Evolutionary conservation across 2,113 vertebrate species (phyloP).

Genomic region (Etheostoma cragini): DNA sequence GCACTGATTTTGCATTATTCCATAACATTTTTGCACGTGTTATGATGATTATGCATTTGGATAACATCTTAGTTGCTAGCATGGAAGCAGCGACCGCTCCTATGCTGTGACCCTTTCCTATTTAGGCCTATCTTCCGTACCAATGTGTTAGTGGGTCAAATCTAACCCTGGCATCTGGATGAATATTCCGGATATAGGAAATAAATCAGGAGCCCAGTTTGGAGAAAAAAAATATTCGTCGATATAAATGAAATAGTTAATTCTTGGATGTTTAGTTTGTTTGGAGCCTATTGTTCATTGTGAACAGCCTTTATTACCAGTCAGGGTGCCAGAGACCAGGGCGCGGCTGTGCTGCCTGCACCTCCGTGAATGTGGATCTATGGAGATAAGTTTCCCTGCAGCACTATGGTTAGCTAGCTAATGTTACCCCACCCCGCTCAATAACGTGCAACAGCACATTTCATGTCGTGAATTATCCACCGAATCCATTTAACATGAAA

Average conservation of each 20-base stretch:
- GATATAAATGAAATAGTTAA: not conserved
- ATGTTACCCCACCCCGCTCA: slow-evolving; percentile 64
- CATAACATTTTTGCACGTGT: slow-evolving; percentile 36
- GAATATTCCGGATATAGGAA: not conserved
- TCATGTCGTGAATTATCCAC: not conserved
- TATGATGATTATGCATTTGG: slow-evolving; percentile 7
- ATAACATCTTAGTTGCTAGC: not conserved
- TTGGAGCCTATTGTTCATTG: slow-evolving; percentile 23
- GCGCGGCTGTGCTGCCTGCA: slow-evolving; percentile 72
- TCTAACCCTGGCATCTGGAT: slow-evolving; percentile 24
- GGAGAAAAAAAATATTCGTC: not conserved
- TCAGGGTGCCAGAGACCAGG: slow-evolving; percentile 66
- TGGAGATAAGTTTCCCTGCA: slow-evolving; percentile 73
- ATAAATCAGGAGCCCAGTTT: not conserved
- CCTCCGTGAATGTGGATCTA: slow-evolving; percentile 61
- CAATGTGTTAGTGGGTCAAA: slow-evolving; percentile 47
- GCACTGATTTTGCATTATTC: not conserved
- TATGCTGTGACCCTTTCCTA: not conserved
- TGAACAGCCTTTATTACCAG: not conserved
- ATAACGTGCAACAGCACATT: slow-evolving; percentile 36
- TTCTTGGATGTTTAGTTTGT: not conserved
- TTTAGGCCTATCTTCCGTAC: slow-evolving; percentile 8
- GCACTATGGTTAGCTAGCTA: slow-evolving; percentile 62
- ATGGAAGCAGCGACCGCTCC: not conserved
- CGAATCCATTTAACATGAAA: not conserved